Evolutionary conservation across 2,888 invertebrate genomes (phyloP).

Genomic region (Phalangium opilio): DNA sequence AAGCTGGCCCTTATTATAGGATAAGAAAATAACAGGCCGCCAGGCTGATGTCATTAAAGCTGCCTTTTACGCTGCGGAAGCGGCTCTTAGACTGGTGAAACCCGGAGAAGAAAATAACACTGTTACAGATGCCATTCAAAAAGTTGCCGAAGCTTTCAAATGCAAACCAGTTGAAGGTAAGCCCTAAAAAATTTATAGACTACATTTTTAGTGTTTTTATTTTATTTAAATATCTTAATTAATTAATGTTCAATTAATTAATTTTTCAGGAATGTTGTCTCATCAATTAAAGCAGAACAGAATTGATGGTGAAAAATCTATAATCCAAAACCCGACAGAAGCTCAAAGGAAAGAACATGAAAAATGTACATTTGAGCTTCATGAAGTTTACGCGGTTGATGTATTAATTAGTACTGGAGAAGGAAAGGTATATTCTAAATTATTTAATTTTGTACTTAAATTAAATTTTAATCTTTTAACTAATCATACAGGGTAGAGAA

Average conservation of each 20-base stretch:
- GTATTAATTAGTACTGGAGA: constrained; percentile 93
- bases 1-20: constrained; percentile 24
- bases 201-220: too few species aligned
- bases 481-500: constrained; percentile 53
- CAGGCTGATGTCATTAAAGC: constrained; percentile 91
- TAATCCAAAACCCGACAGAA: constrained; percentile 93
- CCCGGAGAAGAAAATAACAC: constrained; percentile 82
- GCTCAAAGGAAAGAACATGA: constrained; percentile 91
- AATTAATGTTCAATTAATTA: constrained; percentile 4
- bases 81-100: constrained; percentile 78
- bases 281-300: constrained; percentile 91
- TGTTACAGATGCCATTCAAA: constrained; percentile 81
- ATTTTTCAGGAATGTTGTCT: constrained; percentile 37
- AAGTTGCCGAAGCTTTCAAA: constrained; percentile 77
- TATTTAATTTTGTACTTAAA: too few species aligned
- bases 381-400: constrained; percentile 97
- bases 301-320: constrained; percentile 95
- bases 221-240: too few species aligned
- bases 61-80: constrained; percentile 88
- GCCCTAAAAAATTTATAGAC: too few species aligned
- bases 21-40: constrained; percentile 62
- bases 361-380: constrained; percentile 82
- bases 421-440: constrained; percentile 68
- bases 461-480: constrained; percentile 26
- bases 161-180: constrained; percentile 97